Percentiles rank a stretch among this genome's conserved stretches.
These are phyloP conservation scores for Limnodromus scolopaceus DNA, from an alignment of 2,797 vertebrate genomes.

Conservation along the genomic window DNA sequence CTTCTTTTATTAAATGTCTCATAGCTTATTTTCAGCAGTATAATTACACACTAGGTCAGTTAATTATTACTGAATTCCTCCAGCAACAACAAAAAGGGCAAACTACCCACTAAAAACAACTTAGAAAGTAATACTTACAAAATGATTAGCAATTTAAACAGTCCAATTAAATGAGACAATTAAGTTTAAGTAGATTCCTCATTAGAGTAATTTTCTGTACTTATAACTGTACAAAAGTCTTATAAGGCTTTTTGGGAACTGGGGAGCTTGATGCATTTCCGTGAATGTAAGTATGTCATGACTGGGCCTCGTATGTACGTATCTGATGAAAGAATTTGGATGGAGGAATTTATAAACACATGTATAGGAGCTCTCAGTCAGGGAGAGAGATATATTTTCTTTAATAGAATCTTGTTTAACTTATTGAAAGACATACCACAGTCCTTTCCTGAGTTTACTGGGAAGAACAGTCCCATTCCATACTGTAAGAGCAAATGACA, in stretches of 20 bases:
- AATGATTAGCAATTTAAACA: slow-evolving; percentile 59
- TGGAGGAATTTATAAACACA: not conserved
- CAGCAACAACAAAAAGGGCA: slow-evolving; percentile 48
- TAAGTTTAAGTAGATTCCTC: slow-evolving; percentile 49
- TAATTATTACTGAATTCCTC: slow-evolving; percentile 60
- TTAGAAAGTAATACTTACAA: slow-evolving; percentile 20
- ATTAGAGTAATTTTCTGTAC: slow-evolving; percentile 41
- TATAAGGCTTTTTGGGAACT: not conserved
- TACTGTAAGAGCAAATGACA: not conserved
- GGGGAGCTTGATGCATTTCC: not conserved
- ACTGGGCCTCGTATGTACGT: not conserved
- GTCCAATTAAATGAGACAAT: slow-evolving; percentile 52
- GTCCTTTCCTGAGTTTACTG: not conserved
- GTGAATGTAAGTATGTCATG: not conserved
- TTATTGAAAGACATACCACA: not conserved
- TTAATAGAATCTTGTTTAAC: not conserved
- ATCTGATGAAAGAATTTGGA: slow-evolving; percentile 8
- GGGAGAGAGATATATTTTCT: not conserved
- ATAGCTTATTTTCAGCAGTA: slow-evolving; percentile 41
- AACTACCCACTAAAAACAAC: slow-evolving; percentile 31
- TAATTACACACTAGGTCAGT: slow-evolving; percentile 49
- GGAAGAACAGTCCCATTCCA: not conserved
- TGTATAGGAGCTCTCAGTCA: not conserved
- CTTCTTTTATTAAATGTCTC: slow-evolving; percentile 49
- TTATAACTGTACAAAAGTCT: not conserved